These are phyloP conservation scores for Protonemura montana DNA, from an alignment of 2,888 invertebrate genomes.

Conservation along the genomic window DNA sequence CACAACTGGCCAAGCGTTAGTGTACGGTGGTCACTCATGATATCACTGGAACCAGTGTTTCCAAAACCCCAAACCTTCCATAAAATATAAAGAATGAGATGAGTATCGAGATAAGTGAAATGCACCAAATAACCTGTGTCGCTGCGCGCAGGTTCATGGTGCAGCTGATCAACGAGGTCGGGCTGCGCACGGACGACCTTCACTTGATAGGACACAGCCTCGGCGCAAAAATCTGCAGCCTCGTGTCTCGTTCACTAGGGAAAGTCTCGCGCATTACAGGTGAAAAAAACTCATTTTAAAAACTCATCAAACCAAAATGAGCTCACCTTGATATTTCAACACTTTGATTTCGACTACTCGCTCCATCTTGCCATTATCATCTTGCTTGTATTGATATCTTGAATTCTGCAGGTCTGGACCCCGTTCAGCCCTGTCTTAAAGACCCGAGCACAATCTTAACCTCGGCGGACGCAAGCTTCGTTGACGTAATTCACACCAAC, in stretches of 20 bases:
- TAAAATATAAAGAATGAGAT: too few species aligned
- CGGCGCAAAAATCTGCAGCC: conserved; percentile 69
- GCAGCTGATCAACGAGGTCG: conserved; percentile 59
- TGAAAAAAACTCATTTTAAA: too few species aligned
- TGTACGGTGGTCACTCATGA: too few species aligned
- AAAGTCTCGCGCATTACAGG: conserved; percentile 83
- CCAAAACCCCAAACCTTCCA: too few species aligned
- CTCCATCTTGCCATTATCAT: too few species aligned
- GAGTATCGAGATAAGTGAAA: too few species aligned
- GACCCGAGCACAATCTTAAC: conserved; percentile 77
- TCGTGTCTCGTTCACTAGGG: conserved; percentile 58
- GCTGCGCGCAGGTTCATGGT: conserved; percentile 60
- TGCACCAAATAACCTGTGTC: background rate
- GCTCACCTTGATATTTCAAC: too few species aligned
- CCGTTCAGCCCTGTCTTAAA: conserved; percentile 88
- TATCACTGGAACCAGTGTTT: too few species aligned
- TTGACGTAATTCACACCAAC: conserved; percentile 91
- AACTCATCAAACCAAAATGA: too few species aligned
- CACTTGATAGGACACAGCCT: conserved; percentile 71
- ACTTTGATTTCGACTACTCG: too few species aligned
- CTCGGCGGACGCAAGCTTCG: conserved; percentile 88
- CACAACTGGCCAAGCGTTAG: too few species aligned
- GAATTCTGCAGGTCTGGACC: conserved; percentile 71
- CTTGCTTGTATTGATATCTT: too few species aligned
- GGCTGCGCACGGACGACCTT: conserved; percentile 58